Base-by-base conservation (phyloP, 2,888 invertebrate species). In the Criorhina ranunculi region DNA sequence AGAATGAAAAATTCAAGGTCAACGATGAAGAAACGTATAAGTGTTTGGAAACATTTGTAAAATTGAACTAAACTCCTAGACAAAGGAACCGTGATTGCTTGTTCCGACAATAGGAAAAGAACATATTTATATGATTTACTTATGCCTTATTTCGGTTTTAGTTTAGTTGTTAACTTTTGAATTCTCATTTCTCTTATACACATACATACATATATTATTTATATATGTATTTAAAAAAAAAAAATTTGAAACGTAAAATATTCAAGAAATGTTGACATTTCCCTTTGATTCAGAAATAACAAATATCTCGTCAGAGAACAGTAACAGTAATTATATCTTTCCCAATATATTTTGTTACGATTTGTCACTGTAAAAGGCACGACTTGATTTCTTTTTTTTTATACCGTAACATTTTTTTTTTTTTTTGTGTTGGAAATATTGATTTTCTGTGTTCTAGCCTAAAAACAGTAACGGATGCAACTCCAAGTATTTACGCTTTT, bases 281-380 rank as follows among this genome's bases (percentile, higher is more conserved):
- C 37, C 31, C 19, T 19, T 66, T 67, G 8, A 5, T 35, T 35
- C 11, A 46, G 29, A 53, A 42, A 66, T n/a, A 67, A 76, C 17
- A 49, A 67, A 64, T 31, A 73, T 62, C 42, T 44, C n/a, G 5
- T 35, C 33, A 2, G 40, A 35, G 59, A 51, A 57, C 66, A 59
- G 40, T 40, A 46, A 51, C 29, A 40, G 1, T 57, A 40, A 64
- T 15, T 15, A 40, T 31, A 31, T 57, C 59, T 33, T 5, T 12
- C 8, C 42, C 42, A 69, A 62, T 19, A 67, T 5, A 19, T n/a
- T 31, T 29, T 59, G 29, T 57, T 15, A 24, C 11, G 12, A 17
- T 35, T 66, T 42, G 40, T 82, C 51, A 66, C 46, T 77, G 53
- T 78, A 44, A 62, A 78, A 82, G 82, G 82, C 82, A 82, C 82